Percentiles rank a stretch among this genome's conserved stretches.
These are phyloP conservation scores for Eupithecia exiguata DNA, from an alignment of 2,888 invertebrate species.

Conservation along the genomic window DNA sequence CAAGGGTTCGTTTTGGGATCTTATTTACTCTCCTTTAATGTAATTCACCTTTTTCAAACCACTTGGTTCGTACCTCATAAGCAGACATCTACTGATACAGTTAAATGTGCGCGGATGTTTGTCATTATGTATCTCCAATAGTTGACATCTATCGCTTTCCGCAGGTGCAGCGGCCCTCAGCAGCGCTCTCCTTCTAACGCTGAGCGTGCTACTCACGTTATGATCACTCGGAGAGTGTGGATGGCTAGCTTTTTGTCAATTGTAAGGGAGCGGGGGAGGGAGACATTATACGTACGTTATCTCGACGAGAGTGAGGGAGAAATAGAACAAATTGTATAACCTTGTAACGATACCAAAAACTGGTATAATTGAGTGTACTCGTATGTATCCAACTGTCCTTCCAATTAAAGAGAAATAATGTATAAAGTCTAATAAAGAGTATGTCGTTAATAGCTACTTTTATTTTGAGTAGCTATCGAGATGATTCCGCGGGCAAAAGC, in stretches of 20 bases:
- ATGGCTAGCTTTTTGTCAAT: conserved; percentile 44
- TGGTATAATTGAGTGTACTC: not conserved
- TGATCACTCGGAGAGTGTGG: conserved; percentile 48
- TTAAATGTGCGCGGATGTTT: not conserved
- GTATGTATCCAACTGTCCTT: not conserved
- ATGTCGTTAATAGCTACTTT: not conserved
- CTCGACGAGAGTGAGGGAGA: conserved; percentile 32
- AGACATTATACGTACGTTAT: no score
- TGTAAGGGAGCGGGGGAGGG: conserved; percentile 17
- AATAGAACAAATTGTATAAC: not conserved
- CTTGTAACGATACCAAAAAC: not conserved
- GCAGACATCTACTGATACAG: not conserved
- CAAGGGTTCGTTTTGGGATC: no score
- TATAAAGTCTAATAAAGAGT: not conserved
- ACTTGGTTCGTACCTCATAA: not conserved
- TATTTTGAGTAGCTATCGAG: not conserved
- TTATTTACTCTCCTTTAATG: no score
- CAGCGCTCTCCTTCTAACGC: conserved; percentile 46
- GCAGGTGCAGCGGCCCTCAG: conserved; percentile 46
- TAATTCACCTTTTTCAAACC: no score
- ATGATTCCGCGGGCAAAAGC: not conserved
- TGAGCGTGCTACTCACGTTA: conserved; percentile 52
- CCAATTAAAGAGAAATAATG: not conserved
- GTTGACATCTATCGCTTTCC: conserved; percentile 4
- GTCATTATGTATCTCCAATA: not conserved